A percentile compares a stretch with the other conserved stretches of the same genome.
These are phyloP conservation scores for Danaus melanippus DNA, from an alignment of 1,140 invertebrate species.

Conservation along the genomic window DNA sequence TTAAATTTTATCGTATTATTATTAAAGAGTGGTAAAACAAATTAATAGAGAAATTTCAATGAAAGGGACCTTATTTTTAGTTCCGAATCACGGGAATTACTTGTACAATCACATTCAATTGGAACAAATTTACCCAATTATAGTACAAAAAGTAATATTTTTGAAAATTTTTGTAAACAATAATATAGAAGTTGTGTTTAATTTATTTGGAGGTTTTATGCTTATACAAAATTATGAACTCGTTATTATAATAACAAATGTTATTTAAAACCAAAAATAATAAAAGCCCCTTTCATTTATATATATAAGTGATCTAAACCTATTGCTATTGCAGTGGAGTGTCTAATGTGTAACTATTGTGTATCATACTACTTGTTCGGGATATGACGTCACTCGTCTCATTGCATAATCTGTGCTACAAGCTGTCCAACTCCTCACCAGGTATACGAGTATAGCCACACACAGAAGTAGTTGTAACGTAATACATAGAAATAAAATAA, in stretches of 20 bases:
- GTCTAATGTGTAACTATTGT: constrained; percentile 57
- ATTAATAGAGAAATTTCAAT: constrained; percentile 21
- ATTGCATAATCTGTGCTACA: constrained; percentile 1
- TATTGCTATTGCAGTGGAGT: constrained; percentile 62
- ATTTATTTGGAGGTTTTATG: too few species aligned
- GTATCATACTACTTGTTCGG: constrained; percentile 46
- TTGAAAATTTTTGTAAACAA: too few species aligned
- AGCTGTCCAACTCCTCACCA: too few species aligned
- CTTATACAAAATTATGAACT: too few species aligned
- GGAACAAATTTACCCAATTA: too few species aligned
- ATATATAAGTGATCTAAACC: constrained; percentile 22
- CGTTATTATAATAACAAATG: too few species aligned
- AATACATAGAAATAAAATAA: background rate
- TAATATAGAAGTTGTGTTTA: too few species aligned
- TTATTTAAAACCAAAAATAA: constrained; percentile 1
- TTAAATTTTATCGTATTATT: constrained; percentile 39
- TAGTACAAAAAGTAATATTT: too few species aligned
- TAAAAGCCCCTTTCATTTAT: constrained; percentile 15
- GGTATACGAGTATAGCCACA: background rate
- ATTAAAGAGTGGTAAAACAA: constrained; percentile 45
- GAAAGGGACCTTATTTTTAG: constrained; percentile 13
- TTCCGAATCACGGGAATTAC: too few species aligned
- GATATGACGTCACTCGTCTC: constrained; percentile 22
- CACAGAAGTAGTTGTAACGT: background rate
- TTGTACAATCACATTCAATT: too few species aligned